These are phyloP conservation scores for Penaeus monodon DNA, from an alignment of 2,888 invertebrate genomes.

Conservation along the genomic window DNA sequence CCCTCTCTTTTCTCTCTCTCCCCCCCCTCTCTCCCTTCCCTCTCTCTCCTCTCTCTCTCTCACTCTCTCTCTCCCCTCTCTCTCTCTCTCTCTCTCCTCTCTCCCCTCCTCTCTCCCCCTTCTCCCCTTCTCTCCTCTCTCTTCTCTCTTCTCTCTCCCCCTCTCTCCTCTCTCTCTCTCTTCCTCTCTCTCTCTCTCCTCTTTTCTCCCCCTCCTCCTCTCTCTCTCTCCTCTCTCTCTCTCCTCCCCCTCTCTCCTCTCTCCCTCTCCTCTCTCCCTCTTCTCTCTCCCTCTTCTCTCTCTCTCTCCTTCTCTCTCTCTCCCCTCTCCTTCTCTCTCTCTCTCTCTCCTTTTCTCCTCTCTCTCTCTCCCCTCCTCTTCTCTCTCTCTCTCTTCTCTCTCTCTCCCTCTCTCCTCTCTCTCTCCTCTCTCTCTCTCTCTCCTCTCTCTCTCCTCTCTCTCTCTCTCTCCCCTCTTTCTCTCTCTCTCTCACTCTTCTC, in stretches of 20 bases:
- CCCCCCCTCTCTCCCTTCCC: not conserved
- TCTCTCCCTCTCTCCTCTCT: no score
- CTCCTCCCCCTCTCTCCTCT: not conserved
- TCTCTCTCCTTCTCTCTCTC: not conserved
- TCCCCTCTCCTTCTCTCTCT: not conserved
- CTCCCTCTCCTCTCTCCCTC: not conserved
- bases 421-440: no score
- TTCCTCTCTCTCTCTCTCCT: no score
- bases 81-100: not conserved
- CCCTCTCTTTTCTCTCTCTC: not conserved
- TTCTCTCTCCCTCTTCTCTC: no score
- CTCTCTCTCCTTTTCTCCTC: not conserved
- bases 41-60: not conserved
- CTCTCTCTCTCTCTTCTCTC: fast-evolving
- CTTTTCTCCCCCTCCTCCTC: no score
- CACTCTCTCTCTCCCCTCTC: not conserved
- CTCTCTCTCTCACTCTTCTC: no score
- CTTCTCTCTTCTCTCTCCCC: not conserved
- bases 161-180: not conserved
- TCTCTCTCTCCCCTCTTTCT: no score
- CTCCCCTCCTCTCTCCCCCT: not conserved
- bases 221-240: no score
- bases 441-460: no score
- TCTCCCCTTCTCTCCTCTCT: not conserved
- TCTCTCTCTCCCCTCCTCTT: no score